phyloP scores from a whole-genome alignment of 2,797 vertebrate species.

The Propithecus deckenii region DNA sequence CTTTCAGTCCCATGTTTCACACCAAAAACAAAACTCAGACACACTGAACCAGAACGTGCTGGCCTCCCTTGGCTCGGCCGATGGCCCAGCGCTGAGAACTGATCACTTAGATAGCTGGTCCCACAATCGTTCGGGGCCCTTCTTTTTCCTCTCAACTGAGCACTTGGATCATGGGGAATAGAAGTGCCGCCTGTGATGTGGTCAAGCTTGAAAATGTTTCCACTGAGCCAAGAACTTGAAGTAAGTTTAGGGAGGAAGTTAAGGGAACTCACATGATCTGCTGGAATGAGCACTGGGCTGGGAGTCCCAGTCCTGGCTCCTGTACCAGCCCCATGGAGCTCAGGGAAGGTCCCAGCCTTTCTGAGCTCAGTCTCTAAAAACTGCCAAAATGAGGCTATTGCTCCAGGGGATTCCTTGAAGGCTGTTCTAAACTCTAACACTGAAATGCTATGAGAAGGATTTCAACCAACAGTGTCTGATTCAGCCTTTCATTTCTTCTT shows the following conservation, averaged over 20 bases:
- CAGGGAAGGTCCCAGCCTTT: background rate
- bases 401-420: background rate
- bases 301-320: background rate
- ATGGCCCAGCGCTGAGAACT: background rate
- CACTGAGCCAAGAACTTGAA: background rate
- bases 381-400: background rate
- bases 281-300: background rate
- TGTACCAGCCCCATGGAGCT: fast-evolving
- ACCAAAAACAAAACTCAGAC: background rate
- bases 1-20: background rate
- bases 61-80: background rate
- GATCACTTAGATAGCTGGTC: background rate
- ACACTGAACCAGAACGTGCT: background rate
- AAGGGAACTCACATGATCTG: background rate
- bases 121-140: background rate
- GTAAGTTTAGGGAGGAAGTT: background rate
- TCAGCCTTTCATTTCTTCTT: background rate
- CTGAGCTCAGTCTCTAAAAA: background rate
- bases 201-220: background rate
- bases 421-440: background rate
- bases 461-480: background rate
- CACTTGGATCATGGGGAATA: background rate
- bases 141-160: background rate
- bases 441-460: background rate
- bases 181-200: background rate